Conservation (phyloP, 1,140 invertebrate genomes). For the Cydia pomonella region DNA sequence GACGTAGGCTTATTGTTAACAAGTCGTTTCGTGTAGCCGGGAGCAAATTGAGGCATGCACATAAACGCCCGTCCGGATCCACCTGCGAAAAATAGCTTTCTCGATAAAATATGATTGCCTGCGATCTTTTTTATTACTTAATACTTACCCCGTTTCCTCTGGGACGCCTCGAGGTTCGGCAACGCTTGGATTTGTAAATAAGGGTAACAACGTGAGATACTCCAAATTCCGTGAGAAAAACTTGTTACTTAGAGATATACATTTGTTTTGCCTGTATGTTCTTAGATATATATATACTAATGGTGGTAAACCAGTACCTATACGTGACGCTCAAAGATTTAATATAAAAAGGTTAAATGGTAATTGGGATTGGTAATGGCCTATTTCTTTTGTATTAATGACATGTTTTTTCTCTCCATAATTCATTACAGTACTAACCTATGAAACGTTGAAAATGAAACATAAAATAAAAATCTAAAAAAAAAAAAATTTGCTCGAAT, state of each 20-base stretch:
- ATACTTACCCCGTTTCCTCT: conserved; percentile 41
- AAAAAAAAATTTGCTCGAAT: too few species aligned
- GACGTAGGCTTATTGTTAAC: conserved; percentile 54
- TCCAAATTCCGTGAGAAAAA: conserved; percentile 12
- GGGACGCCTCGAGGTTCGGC: conserved; percentile 24
- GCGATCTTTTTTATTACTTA: conserved; percentile 69
- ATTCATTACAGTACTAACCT: too few species aligned
- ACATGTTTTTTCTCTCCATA: too few species aligned
- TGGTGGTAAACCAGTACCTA: background rate
- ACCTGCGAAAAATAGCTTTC: conserved; percentile 59
- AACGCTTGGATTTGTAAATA: conserved; percentile 38
- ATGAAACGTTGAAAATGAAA: too few species aligned
- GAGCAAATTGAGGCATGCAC: conserved; percentile 56
- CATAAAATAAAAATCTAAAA: too few species aligned
- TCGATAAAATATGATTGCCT: conserved; percentile 72
- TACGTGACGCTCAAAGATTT: too few species aligned
- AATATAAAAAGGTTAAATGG: too few species aligned
- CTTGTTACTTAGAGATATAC: conserved; percentile 8
- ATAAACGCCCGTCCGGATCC: conserved; percentile 46
- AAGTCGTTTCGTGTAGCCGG: conserved; percentile 57
- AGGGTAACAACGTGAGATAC: conserved; percentile 28
- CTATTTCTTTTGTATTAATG: too few species aligned
- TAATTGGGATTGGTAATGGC: too few species aligned
- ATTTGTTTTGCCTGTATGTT: background rate
- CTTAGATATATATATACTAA: background rate